phyloP scores from a whole-genome alignment of 2,888 invertebrate species.

The Sipunculus nudus region DNA sequence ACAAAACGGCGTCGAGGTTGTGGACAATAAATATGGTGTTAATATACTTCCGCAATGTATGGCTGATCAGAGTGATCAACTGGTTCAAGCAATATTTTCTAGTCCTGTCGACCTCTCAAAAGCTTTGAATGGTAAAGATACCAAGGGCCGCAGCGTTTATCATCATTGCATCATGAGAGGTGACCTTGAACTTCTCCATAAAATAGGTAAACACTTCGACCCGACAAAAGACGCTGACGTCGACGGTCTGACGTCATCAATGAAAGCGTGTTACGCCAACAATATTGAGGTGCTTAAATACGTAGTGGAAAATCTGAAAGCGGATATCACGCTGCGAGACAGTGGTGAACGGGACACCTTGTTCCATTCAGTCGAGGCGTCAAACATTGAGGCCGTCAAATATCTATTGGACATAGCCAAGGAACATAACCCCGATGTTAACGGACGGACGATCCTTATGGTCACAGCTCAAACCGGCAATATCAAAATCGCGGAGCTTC shows the following conservation, averaged over 20 bases:
- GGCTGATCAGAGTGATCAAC: slow-evolving; percentile 12
- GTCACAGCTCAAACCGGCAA: slow-evolving; percentile 31
- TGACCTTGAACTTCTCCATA: slow-evolving; percentile 18
- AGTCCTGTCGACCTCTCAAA: slow-evolving; percentile 9
- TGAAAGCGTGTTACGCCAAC: slow-evolving; percentile 18
- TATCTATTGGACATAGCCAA: slow-evolving; percentile 28
- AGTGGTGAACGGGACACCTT: slow-evolving; percentile 24
- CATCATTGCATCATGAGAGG: slow-evolving; percentile 36
- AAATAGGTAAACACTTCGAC: slow-evolving; percentile 19
- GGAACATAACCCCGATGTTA: slow-evolving; percentile 20
- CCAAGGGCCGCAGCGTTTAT: slow-evolving; percentile 28
- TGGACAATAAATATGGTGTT: slow-evolving; percentile 22
- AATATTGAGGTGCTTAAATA: slow-evolving; percentile 23
- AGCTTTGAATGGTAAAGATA: slow-evolving; percentile 28
- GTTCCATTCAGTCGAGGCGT: slow-evolving; percentile 38
- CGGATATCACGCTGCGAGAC: slow-evolving; percentile 27
- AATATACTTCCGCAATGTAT: slow-evolving; percentile 26
- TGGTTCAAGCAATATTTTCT: slow-evolving; percentile 24
- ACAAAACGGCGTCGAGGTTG: slow-evolving; percentile 21
- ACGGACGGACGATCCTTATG: slow-evolving; percentile 33
- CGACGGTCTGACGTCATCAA: slow-evolving; percentile 28
- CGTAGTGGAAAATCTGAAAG: slow-evolving; percentile 28
- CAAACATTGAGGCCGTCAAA: slow-evolving; percentile 21
- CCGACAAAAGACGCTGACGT: slow-evolving; percentile 20
- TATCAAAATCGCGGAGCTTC: slow-evolving; percentile 22